Evolutionary conservation across 23 tunicate genomes (phyloP).

Genomic region (Oikopleura albicans): DNA sequence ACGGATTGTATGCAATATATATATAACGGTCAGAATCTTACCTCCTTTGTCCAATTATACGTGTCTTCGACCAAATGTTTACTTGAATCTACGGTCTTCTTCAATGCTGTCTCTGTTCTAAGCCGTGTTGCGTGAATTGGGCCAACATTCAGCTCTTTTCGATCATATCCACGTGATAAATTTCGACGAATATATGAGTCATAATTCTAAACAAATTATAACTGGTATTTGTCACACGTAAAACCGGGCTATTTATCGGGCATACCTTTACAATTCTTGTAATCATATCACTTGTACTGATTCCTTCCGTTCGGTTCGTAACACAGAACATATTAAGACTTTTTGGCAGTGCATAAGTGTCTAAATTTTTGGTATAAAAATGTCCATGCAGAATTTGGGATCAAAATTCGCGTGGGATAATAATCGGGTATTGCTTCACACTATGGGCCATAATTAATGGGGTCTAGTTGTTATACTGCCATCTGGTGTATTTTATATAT

Average conservation of each 20-base stretch:
- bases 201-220: constrained; percentile 35
- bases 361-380: too few relatives aligned
- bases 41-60: background rate
- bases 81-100: background rate
- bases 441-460: too few relatives aligned
- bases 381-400: too few relatives aligned
- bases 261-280: constrained; percentile 70
- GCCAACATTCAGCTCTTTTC: constrained; percentile 56
- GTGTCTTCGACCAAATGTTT: background rate
- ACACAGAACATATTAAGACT: constrained; percentile 54
- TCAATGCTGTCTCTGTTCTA: background rate
- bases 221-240: too few relatives aligned
- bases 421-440: too few relatives aligned
- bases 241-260: background rate
- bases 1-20: too few relatives aligned
- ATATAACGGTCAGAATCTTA: too few relatives aligned
- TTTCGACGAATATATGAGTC: constrained; percentile 78
- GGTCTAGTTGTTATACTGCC: too few relatives aligned
- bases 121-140: background rate
- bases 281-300: constrained; percentile 90
- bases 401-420: too few relatives aligned
- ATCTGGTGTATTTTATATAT: too few relatives aligned
- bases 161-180: constrained; percentile 66
- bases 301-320: constrained; percentile 96
- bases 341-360: background rate